phyloP scores from a whole-genome alignment of 2,888 invertebrate species.

The Blastobasis adustella region DNA sequence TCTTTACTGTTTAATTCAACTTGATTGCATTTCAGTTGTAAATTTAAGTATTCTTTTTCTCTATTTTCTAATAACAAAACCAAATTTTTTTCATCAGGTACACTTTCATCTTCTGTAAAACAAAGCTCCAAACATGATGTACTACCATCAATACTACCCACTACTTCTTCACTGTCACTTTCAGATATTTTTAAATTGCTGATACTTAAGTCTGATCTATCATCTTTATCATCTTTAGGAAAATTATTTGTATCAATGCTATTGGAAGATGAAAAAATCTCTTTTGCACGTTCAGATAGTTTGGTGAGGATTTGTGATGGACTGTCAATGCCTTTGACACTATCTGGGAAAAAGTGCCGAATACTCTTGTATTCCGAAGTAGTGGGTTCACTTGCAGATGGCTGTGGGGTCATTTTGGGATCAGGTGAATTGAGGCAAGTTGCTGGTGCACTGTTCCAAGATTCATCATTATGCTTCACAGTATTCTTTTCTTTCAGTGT shows the following conservation, averaged over 20 bases:
- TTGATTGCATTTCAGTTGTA: constrained; percentile 71
- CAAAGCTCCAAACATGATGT: constrained; percentile 66
- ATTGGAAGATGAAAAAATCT: constrained; percentile 64
- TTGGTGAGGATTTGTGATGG: constrained; percentile 64
- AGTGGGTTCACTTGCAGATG: constrained; percentile 59
- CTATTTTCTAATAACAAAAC: constrained; percentile 52
- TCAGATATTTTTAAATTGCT: constrained; percentile 64
- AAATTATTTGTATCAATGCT: constrained; percentile 57
- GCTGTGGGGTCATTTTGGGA: constrained; percentile 40
- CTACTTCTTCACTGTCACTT: constrained; percentile 66
- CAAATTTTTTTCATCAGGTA: constrained; percentile 46
- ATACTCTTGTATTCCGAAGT: constrained; percentile 59
- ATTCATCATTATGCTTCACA: constrained; percentile 28
- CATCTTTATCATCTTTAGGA: constrained; percentile 54
- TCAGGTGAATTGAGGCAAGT: constrained; percentile 78
- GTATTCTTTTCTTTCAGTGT: constrained; percentile 11
- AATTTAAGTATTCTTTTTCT: constrained; percentile 64
- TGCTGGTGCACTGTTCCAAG: constrained; percentile 76
- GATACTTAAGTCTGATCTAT: constrained; percentile 57
- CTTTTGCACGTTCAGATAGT: constrained; percentile 67
- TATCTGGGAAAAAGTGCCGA: constrained; percentile 65
- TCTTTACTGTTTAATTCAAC: constrained; percentile 59
- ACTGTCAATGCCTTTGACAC: constrained; percentile 59
- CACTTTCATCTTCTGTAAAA: constrained; percentile 63
- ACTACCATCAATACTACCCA: constrained; percentile 64